A percentile compares a stretch with the other conserved stretches of the same genome.
Conservation (phyloP, 2,888 invertebrate genomes). For the Poecilobothrus nobilitatus region DNA sequence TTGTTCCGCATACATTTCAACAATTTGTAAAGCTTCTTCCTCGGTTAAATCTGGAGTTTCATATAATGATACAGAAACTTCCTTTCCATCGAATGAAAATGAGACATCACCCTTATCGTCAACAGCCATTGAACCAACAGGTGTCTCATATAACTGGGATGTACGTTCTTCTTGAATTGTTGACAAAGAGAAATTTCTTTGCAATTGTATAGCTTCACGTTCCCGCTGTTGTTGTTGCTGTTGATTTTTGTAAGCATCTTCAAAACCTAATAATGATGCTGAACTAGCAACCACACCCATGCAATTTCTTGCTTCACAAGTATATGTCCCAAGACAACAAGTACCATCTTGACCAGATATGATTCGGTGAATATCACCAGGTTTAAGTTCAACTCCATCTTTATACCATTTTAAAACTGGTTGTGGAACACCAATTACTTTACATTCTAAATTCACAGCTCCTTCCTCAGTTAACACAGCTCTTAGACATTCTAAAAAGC, state of each 20-base stretch:
- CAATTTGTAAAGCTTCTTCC: conserved; percentile 83
- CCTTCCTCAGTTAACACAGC: conserved; percentile 79
- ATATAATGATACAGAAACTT: conserved; percentile 82
- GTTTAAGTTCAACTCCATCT: conserved; percentile 79
- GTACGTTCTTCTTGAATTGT: conserved; percentile 87
- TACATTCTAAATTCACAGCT: conserved; percentile 85
- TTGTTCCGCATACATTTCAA: conserved; percentile 91
- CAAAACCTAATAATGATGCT: conserved; percentile 78
- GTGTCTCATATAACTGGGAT: conserved; percentile 78
- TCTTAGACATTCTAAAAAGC: conserved; percentile 74
- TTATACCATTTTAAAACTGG: conserved; percentile 88
- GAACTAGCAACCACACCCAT: conserved; percentile 86
- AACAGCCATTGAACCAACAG: conserved; percentile 64
- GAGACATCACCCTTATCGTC: conserved; percentile 81
- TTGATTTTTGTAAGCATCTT: conserved; percentile 57
- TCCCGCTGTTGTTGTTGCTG: conserved; percentile 45
- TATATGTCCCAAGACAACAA: conserved; percentile 82
- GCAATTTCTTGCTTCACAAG: conserved; percentile 82
- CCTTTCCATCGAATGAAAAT: conserved; percentile 85
- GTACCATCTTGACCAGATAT: conserved; percentile 86
- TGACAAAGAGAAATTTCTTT: conserved; percentile 73
- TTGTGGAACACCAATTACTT: conserved; percentile 85
- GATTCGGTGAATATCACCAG: conserved; percentile 84
- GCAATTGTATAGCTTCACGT: conserved; percentile 33
- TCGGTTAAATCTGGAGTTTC: conserved; percentile 89